Conservation (phyloP, 2,888 invertebrate species). For the Chymomyza procnemis region DNA sequence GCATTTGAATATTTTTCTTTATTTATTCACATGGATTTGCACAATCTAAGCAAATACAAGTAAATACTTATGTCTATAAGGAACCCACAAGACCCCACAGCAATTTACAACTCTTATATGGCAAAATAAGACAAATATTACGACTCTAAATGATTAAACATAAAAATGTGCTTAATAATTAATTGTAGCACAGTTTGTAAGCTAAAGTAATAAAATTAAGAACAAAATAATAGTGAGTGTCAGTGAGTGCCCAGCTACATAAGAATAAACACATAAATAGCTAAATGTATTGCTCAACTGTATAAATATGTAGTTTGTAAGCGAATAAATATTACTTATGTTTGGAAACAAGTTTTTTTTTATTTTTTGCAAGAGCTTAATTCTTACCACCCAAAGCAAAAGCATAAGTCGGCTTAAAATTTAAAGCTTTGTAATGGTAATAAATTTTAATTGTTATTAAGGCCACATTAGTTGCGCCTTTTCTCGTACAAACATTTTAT, state of each 20-base stretch:
- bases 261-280: background rate
- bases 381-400: too few relatives aligned
- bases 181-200: background rate
- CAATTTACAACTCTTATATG: conserved; percentile 10
- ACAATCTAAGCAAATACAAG: background rate
- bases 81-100: background rate
- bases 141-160: background rate
- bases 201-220: background rate
- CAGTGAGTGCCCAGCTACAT: background rate
- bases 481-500: too few relatives aligned
- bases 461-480: too few relatives aligned
- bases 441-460: too few relatives aligned
- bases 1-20: conserved; percentile 4
- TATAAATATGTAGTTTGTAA: background rate
- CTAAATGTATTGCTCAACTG: too few relatives aligned
- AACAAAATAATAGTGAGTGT: background rate
- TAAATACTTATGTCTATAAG: background rate
- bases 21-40: background rate
- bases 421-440: too few relatives aligned
- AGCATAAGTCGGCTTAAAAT: too few relatives aligned
- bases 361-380: too few relatives aligned
- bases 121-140: background rate
- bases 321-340: background rate
- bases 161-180: background rate
- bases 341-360: background rate